A percentile compares a stretch with the other conserved stretches of the same genome.
Evolutionary conservation across 2,797 vertebrate species (phyloP).

Genomic region (Macropodus opercularis): DNA sequence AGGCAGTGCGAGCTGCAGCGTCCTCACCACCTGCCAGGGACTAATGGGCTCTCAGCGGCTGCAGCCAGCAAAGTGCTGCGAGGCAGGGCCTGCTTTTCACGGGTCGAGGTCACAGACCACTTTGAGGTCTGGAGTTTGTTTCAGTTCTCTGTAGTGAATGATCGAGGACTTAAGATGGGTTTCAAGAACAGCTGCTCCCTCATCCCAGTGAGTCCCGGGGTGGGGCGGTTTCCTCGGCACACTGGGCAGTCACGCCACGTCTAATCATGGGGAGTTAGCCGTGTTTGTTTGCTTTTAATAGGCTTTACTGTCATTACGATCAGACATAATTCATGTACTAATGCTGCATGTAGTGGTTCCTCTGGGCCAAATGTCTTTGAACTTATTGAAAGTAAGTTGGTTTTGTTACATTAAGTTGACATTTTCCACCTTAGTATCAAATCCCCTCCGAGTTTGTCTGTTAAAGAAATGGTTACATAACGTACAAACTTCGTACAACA

Average conservation of each 20-base stretch:
- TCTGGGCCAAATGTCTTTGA: no score
- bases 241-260: no score
- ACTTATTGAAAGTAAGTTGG: no score
- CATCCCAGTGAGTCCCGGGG: background rate
- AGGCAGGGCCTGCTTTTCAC: slow-evolving; percentile 12
- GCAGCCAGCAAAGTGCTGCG: slow-evolving; percentile 15
- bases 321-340: no score
- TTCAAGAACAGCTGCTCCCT: background rate
- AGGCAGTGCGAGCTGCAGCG: slow-evolving; percentile 21
- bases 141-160: background rate
- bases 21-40: slow-evolving; percentile 20
- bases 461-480: no score
- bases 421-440: no score
- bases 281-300: no score
- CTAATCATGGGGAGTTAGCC: background rate
- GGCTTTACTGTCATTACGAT: no score
- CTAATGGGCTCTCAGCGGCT: slow-evolving; percentile 48
- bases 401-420: no score
- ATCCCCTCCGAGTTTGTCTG: no score
- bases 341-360: no score
- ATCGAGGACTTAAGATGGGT: background rate
- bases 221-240: background rate
- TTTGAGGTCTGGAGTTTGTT: slow-evolving; percentile 8
- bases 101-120: slow-evolving; percentile 46
- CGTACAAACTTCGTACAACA: no score